These are phyloP conservation scores for Montipora cactus DNA, from an alignment of 64 coral and sea anemone genomes.

Conservation along the genomic window DNA sequence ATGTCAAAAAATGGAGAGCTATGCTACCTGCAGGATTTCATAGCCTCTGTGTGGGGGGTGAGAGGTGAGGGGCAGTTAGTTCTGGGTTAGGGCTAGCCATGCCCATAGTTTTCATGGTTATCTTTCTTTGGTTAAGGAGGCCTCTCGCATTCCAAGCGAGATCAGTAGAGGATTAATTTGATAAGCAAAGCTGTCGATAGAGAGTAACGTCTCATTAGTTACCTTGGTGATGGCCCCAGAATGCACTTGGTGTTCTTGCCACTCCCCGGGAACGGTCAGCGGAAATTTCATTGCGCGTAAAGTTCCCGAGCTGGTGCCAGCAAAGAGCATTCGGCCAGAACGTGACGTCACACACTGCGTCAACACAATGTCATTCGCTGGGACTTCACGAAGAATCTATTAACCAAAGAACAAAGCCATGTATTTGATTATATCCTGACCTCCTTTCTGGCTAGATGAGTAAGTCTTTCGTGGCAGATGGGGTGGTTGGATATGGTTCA, in stretches of 20 bases:
- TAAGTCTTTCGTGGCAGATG: too few relatives aligned
- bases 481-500: too few relatives aligned
- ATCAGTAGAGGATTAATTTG: neutral
- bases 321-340: constrained; percentile 97
- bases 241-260: constrained; percentile 97
- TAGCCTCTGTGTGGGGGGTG: too few relatives aligned
- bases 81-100: too few relatives aligned
- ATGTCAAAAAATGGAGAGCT: too few relatives aligned
- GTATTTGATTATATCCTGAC: neutral
- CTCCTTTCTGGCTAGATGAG: neutral
- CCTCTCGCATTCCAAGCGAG: neutral
- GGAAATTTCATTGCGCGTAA: constrained; percentile 97
- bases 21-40: too few relatives aligned
- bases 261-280: constrained; percentile 97
- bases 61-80: too few relatives aligned
- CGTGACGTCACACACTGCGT: constrained; percentile 97
- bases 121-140: too few relatives aligned
- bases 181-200: too few relatives aligned
- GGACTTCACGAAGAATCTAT: constrained; percentile 97
- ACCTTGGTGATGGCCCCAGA: constrained; percentile 96
- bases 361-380: constrained; percentile 87
- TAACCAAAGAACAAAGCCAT: neutral
- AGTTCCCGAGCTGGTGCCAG: constrained; percentile 89
- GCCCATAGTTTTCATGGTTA: too few relatives aligned
- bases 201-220: neutral